These are phyloP conservation scores for Protodeltote pygarga DNA, from an alignment of 2,888 invertebrate species.

Conservation along the genomic window DNA sequence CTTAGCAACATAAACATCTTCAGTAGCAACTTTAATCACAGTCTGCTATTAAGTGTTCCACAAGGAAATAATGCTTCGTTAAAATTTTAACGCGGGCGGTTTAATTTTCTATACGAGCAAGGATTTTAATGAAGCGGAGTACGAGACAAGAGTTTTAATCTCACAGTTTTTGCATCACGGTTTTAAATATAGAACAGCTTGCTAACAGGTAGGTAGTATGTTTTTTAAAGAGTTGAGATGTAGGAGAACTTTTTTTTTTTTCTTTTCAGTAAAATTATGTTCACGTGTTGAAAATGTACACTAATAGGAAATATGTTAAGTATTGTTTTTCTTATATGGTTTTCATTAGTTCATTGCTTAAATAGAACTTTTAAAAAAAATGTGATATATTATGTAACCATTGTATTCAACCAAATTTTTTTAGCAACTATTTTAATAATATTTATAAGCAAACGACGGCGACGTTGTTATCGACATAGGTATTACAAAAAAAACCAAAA, in stretches of 20 bases:
- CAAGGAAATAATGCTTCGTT: conserved; percentile 70
- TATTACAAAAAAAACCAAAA: no score
- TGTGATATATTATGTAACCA: no score
- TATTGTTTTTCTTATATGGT: no score
- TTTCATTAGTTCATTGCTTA: no score
- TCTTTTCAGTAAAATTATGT: background rate
- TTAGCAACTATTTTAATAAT: no score
- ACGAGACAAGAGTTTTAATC: conserved; percentile 71
- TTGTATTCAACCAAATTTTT: no score
- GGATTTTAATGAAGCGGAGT: conserved; percentile 67
- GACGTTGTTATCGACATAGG: no score
- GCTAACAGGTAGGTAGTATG: conserved; percentile 27
- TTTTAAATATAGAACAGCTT: conserved; percentile 30
- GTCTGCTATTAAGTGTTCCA: conserved; percentile 64
- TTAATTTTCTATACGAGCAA: conserved; percentile 67
- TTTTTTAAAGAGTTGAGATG: no score
- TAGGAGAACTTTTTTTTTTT: background rate
- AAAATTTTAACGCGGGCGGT: conserved; percentile 66
- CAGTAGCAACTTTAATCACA: conserved; percentile 61
- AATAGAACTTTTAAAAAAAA: no score
- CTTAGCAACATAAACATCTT: conserved; percentile 35
- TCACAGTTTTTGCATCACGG: conserved; percentile 45
- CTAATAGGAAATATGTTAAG: no score
- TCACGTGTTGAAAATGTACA: no score
- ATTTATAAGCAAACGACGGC: no score